Evolutionary conservation across 2,797 vertebrate genomes (phyloP).

Genomic region (Bovichtus diacanthus): DNA sequence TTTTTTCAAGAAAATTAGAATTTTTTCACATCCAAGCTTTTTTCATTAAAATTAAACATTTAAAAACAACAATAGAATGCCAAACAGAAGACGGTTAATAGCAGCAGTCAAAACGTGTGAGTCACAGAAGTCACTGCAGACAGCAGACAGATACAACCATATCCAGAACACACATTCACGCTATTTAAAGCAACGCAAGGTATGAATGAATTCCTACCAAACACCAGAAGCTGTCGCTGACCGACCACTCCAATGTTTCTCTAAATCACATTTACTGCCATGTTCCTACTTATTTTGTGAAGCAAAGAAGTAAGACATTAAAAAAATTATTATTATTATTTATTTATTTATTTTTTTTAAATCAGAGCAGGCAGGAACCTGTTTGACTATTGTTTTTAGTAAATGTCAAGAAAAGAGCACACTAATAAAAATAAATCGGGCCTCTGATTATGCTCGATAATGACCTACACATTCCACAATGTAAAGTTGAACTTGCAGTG

Average conservation of each 20-base stretch:
- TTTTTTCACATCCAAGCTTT: too few species aligned
- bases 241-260: neutral
- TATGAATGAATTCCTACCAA: slow-evolving; percentile 33
- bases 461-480: too few species aligned
- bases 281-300: neutral
- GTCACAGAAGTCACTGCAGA: slow-evolving; percentile 26
- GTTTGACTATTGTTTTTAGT: slow-evolving; percentile 6
- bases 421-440: neutral
- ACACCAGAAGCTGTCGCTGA: neutral
- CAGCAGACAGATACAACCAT: slow-evolving; percentile 2
- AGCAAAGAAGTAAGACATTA: too few species aligned
- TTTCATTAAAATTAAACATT: too few species aligned
- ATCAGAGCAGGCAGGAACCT: slow-evolving; percentile 16
- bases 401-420: neutral
- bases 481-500: too few species aligned
- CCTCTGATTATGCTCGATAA: neutral
- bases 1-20: too few species aligned
- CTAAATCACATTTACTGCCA: neutral
- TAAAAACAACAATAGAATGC: too few species aligned
- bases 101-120: too few species aligned
- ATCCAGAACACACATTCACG: neutral
- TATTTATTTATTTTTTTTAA: too few species aligned
- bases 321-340: too few species aligned
- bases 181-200: slow-evolving; percentile 7
- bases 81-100: too few species aligned